Base-by-base conservation (phyloP, 2,113 vertebrate genomes). In the Crotophaga sulcirostris region DNA sequence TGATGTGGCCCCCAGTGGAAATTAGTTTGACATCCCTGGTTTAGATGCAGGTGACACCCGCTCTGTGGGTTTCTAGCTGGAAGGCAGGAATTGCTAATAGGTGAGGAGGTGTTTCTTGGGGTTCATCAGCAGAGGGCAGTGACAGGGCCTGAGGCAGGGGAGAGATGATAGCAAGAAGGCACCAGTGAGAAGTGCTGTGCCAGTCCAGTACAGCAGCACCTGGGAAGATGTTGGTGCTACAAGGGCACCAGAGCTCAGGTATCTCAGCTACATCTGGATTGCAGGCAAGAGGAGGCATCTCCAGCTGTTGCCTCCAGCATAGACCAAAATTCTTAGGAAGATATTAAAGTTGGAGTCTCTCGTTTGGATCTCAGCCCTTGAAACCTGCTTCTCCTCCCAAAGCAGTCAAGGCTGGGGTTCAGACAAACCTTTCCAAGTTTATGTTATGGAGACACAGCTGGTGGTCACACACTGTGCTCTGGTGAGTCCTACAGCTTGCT, bases 301-400 rank as follows among this genome's bases (percentile, higher is more conserved):
- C 83, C 89, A 81, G 64, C 55, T 74, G 70, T 44, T 75, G 13
- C 47, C 62, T 87, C 20, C 60, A 64, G 23, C 18, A 11, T 36
- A 67, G 66, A 60, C 10, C 0, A 2, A 74, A 94, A 92, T 88
- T 96, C 89, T 84, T 77, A 31, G 51, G 86, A 92, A 90, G 60
- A 92, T 74, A 90, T 94, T 92, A 69, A 85, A 90, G 94, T 95
- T 78, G 2, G 60, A 84, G 36, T 23, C n/a, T 62, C 28, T 52
- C 1, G 0, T 26, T 92, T 92, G 91, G 91, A 77, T 87, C 28
- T 51, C 66, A 68, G 55, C 78, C 79, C 66, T 84, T 11, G 14
- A 11, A 84, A 55, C 38, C 34, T 59, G 18, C 17, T 42, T 52
- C 64, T 52, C 55, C 77, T 67, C 47, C 66, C 40, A 64, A 28